A percentile compares a stretch with the other conserved stretches of the same genome.
phyloP scores from a whole-genome alignment of 1,140 invertebrate species.

The Trachelipus rathkii region DNA sequence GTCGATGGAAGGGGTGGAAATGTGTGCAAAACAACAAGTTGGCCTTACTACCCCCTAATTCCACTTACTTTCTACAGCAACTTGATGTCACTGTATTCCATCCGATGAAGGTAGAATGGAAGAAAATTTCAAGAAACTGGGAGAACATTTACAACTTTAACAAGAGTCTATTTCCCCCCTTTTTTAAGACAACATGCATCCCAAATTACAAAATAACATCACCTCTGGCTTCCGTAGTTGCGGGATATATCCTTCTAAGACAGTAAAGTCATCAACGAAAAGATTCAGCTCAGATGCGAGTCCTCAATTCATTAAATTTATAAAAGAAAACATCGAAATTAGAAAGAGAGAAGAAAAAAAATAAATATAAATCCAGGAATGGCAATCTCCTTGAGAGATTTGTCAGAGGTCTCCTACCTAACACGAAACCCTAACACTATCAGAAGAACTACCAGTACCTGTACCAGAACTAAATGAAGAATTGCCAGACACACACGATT shows the following conservation, averaged over 20 bases:
- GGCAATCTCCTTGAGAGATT: no score
- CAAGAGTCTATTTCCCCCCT: not conserved
- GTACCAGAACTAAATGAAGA: no score
- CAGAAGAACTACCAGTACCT: no score
- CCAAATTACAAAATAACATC: not conserved
- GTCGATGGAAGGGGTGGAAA: not conserved
- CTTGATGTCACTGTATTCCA: not conserved
- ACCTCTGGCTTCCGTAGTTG: not conserved
- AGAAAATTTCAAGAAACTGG: not conserved
- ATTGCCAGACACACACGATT: no score
- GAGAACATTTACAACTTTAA: not conserved
- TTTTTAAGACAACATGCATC: not conserved
- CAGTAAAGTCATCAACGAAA: not conserved
- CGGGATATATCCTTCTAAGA: not conserved
- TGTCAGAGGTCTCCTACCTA: no score
- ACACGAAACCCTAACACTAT: no score
- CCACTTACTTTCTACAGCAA: not conserved
- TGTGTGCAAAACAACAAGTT: conserved; percentile 1
- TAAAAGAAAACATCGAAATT: no score
- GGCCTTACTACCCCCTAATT: not conserved
- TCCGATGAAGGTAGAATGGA: not conserved
- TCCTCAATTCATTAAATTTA: no score
- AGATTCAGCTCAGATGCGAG: no score
- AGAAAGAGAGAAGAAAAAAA: no score
- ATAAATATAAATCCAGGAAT: no score